Conservation (phyloP, 1,140 invertebrate species). For the Drosophila littoralis region DNA sequence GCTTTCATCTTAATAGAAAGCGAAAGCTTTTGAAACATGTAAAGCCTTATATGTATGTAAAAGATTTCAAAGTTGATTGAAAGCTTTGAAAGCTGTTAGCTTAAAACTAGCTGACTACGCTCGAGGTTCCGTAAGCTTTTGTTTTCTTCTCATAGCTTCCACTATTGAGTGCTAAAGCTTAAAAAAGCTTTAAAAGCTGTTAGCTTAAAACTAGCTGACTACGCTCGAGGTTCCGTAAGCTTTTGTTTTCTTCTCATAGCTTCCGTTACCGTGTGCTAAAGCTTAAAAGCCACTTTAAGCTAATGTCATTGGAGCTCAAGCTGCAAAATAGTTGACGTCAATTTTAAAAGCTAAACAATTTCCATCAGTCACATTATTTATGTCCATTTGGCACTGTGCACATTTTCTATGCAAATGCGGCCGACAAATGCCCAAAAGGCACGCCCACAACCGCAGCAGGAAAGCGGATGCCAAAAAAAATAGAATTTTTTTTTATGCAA, state of each 20-base stretch:
- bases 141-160: not conserved
- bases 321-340: conserved; percentile 1
- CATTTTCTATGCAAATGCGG: conserved; percentile 52
- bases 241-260: not conserved
- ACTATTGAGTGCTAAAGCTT: not conserved
- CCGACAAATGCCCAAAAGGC: conserved; percentile 49
- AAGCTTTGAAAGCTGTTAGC: too few species aligned
- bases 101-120: too few species aligned
- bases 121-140: not conserved
- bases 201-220: too few species aligned
- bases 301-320: conserved; percentile 7
- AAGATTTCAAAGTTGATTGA: too few species aligned
- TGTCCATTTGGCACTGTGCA: conserved; percentile 68
- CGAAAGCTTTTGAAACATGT: too few species aligned
- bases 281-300: not conserved
- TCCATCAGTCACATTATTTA: conserved; percentile 72
- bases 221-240: not conserved
- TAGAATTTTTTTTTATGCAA: conserved; percentile 51
- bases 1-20: too few species aligned
- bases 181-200: too few species aligned
- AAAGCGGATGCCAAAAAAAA: conserved; percentile 41
- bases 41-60: too few species aligned
- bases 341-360: conserved; percentile 41
- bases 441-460: conserved; percentile 57
- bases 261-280: not conserved